Percentiles rank a stretch among this genome's conserved stretches.
Evolutionary conservation across 2,797 vertebrate species (phyloP).

Genomic region (Melanogrammus aeglefinus): DNA sequence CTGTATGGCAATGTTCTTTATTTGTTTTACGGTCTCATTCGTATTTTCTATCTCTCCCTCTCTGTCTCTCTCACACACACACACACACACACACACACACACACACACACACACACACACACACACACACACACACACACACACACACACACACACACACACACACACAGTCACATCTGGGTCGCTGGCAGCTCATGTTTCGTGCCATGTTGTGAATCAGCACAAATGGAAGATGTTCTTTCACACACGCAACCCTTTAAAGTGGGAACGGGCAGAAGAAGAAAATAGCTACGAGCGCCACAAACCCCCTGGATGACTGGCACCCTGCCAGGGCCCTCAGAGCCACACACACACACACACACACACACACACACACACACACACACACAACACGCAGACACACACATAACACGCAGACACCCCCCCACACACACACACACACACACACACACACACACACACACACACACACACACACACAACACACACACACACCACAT

Average conservation of each 20-base stretch:
- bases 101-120: no score
- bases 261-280: constrained; percentile 14
- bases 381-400: constrained; percentile 8
- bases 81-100: no score
- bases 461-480: constrained; percentile 9
- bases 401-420: not conserved
- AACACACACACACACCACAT: constrained; percentile 10
- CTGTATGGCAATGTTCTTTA: not conserved
- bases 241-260: constrained; percentile 36
- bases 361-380: constrained; percentile 5
- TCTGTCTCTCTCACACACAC: not conserved
- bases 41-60: not conserved
- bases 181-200: constrained; percentile 38
- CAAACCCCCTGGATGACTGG: not conserved
- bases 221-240: constrained; percentile 40
- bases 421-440: constrained; percentile 13
- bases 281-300: not conserved
- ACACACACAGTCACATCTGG: constrained; percentile 31
- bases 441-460: not conserved
- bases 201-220: constrained; percentile 46
- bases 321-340: not conserved
- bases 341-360: constrained; percentile 12
- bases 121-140: no score
- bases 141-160: no score
- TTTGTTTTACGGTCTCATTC: not conserved